Conservation (phyloP, 2,888 invertebrate species). For the Plebejus argus region DNA sequence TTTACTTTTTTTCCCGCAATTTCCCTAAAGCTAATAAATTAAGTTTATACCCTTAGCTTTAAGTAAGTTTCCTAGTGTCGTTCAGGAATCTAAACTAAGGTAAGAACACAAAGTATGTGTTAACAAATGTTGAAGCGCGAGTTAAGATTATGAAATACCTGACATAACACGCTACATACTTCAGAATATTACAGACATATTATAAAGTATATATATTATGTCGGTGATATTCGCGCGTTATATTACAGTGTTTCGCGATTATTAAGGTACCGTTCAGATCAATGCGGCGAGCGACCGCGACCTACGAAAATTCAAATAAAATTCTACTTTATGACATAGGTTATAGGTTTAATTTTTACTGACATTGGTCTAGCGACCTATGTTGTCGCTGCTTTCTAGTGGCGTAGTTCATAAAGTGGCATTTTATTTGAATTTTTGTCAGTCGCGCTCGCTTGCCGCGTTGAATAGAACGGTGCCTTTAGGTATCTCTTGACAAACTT, state of each 20-base stretch:
- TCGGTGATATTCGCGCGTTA: not conserved
- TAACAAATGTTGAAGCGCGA: not conserved
- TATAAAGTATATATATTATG: not conserved
- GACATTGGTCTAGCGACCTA: no score
- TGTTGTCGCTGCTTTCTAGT: no score
- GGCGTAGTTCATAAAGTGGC: no score
- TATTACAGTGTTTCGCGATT: not conserved
- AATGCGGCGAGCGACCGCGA: no score
- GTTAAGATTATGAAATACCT: not conserved
- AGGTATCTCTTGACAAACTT: conserved; percentile 18
- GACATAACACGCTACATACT: conserved; percentile 4
- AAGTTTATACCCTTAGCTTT: not conserved
- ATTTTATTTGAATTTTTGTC: no score
- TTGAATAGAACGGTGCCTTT: no score
- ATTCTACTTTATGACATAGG: no score
- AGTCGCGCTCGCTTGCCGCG: no score
- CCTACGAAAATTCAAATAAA: no score
- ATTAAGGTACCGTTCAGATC: not conserved
- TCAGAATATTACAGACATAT: not conserved
- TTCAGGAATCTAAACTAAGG: not conserved
- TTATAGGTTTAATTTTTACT: no score
- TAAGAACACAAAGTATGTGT: conserved; percentile 1
- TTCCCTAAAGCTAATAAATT: not conserved
- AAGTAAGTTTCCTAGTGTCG: not conserved
- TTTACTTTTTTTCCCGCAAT: not conserved